phyloP scores from a whole-genome alignment of 2,888 invertebrate species.

The Drosophila incognita region DNA sequence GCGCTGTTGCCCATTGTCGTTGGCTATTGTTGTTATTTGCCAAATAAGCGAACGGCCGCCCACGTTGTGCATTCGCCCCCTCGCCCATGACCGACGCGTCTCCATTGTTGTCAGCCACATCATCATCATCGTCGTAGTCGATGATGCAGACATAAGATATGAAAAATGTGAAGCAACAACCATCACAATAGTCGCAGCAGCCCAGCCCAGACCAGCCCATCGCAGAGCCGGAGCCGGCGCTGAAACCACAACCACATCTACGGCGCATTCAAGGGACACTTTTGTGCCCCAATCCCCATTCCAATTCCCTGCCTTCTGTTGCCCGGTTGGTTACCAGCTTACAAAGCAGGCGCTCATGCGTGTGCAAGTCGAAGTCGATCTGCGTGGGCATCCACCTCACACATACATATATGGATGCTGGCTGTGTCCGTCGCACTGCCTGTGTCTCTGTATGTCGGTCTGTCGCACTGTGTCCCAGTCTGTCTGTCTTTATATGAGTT shows the following conservation, averaged over 20 bases:
- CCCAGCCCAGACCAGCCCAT: constrained; percentile 4
- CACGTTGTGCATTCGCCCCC: constrained; percentile 1
- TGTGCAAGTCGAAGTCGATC: constrained; percentile 34
- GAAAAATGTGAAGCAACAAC: constrained; percentile 78
- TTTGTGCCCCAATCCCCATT: constrained; percentile 8
- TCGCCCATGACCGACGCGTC: constrained; percentile 12
- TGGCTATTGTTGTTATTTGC: constrained; percentile 74
- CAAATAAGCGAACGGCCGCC: constrained; percentile 66
- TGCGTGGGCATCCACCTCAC: constrained; percentile 53
- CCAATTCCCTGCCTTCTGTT: background rate
- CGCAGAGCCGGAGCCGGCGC: background rate
- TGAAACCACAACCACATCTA: constrained; percentile 3
- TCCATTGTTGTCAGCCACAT: constrained; percentile 66
- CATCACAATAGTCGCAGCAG: constrained; percentile 65
- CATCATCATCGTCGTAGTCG: constrained; percentile 46
- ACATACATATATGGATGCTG: constrained; percentile 30
- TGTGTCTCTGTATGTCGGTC: background rate
- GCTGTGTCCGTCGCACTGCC: background rate
- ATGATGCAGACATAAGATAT: constrained; percentile 80
- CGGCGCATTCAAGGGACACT: constrained; percentile 52
- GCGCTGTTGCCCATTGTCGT: constrained; percentile 45
- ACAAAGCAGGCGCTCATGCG: constrained; percentile 66
- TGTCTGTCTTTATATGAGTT: constrained; percentile 17
- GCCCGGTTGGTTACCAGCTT: constrained; percentile 2
- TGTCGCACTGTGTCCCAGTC: background rate